These are phyloP conservation scores for Meghimatium bilineatum DNA, from an alignment of 2,888 invertebrate genomes.

Conservation along the genomic window DNA sequence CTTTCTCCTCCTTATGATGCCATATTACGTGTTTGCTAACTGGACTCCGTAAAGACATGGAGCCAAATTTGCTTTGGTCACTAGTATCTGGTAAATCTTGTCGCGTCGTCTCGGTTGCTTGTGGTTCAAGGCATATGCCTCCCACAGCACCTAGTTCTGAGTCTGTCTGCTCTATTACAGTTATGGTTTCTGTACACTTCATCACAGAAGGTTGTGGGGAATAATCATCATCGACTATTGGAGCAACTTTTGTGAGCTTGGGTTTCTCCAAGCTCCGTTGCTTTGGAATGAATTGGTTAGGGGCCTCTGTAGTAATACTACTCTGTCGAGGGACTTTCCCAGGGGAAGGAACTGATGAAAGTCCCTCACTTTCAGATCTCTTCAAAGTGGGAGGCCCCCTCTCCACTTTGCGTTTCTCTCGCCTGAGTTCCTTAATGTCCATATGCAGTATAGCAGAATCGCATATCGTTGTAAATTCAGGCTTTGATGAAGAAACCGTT, in stretches of 20 bases:
- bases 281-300: slow-evolving; percentile 66
- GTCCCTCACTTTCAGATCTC: slow-evolving; percentile 32
- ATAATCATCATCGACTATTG: slow-evolving; percentile 53
- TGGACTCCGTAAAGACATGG: slow-evolving; percentile 42
- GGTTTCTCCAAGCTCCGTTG: slow-evolving; percentile 46
- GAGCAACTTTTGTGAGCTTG: slow-evolving; percentile 46
- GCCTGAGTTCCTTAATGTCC: slow-evolving; percentile 41
- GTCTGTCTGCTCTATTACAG: slow-evolving; percentile 41
- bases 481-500: background rate
- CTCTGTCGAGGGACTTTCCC: slow-evolving; percentile 15
- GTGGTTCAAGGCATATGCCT: background rate
- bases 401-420: slow-evolving; percentile 53
- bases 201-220: slow-evolving; percentile 56
- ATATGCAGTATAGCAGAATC: slow-evolving; percentile 40
- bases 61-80: slow-evolving; percentile 32
- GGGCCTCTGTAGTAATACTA: slow-evolving; percentile 59
- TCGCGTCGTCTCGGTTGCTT: slow-evolving; percentile 18
- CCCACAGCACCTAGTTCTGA: slow-evolving; percentile 28
- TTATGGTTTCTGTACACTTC: slow-evolving; percentile 53
- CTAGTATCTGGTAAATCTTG: slow-evolving; percentile 41
- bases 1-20: slow-evolving; percentile 50
- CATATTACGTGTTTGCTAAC: slow-evolving; percentile 44
- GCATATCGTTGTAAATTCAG: slow-evolving; percentile 17
- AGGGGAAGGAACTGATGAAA: slow-evolving; percentile 34
- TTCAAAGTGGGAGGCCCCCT: slow-evolving; percentile 58